Percentiles rank a stretch among this genome's conserved stretches.
phyloP scores from a whole-genome alignment of 2,113 vertebrate species.

The Nannobrachium achirus region DNA sequence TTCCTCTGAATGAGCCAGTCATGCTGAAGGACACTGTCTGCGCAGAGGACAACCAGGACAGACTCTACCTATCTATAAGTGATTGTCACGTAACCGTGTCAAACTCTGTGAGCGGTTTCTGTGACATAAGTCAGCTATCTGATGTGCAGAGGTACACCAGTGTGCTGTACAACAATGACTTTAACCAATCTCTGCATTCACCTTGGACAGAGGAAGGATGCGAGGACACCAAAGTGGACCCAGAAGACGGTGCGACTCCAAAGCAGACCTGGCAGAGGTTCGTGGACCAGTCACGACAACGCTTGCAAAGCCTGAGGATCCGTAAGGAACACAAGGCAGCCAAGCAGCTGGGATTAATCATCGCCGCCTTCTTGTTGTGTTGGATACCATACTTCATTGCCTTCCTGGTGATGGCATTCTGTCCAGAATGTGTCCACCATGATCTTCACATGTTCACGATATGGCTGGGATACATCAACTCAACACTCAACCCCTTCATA shows the following conservation, averaged over 20 bases:
- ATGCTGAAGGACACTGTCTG: slow-evolving; percentile 55
- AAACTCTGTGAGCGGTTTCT: slow-evolving; percentile 66
- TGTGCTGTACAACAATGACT: slow-evolving; percentile 50
- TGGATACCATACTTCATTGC: slow-evolving; percentile 96
- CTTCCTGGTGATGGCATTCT: slow-evolving; percentile 92
- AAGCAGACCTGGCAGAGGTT: slow-evolving; percentile 86
- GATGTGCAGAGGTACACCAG: slow-evolving; percentile 76
- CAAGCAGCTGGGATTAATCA: slow-evolving; percentile 92
- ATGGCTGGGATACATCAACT: slow-evolving; percentile 97
- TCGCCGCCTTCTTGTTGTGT: slow-evolving; percentile 90
- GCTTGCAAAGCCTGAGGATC: slow-evolving; percentile 76
- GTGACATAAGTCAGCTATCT: slow-evolving; percentile 63
- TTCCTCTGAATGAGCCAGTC: slow-evolving; percentile 53
- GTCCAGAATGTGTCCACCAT: slow-evolving; percentile 78
- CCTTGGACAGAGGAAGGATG: slow-evolving; percentile 67
- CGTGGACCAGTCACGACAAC: slow-evolving; percentile 79
- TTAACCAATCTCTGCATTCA: slow-evolving; percentile 35
- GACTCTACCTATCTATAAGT: slow-evolving; percentile 32
- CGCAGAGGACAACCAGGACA: slow-evolving; percentile 45
- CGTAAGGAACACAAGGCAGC: slow-evolving; percentile 92
- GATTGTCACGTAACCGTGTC: slow-evolving; percentile 63
- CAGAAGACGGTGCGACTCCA: slow-evolving; percentile 71
- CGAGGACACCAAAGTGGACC: slow-evolving; percentile 53
- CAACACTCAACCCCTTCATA: slow-evolving; percentile 93
- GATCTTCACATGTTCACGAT: slow-evolving; percentile 90